These are phyloP conservation scores for Asarcornis scutulata DNA, from an alignment of 2,113 vertebrate species.

Conservation along the genomic window DNA sequence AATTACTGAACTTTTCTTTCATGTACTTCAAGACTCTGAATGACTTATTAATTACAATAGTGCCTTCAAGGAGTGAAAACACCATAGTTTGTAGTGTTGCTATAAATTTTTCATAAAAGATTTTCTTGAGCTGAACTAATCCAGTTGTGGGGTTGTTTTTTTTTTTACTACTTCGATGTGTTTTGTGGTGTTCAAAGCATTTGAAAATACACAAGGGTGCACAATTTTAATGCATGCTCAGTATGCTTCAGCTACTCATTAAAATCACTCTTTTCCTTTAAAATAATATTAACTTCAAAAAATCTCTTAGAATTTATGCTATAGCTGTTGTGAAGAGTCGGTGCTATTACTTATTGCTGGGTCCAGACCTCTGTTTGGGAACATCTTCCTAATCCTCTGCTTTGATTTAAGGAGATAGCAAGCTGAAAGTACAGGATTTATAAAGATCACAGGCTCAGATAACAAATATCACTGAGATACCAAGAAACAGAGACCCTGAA, in stretches of 20 bases:
- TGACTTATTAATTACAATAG: conserved; percentile 24
- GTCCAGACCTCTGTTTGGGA: not conserved
- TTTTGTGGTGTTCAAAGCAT: conserved; percentile 29
- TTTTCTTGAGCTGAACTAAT: conserved; percentile 30
- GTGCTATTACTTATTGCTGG: not conserved
- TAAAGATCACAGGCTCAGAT: not conserved
- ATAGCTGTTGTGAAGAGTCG: not conserved
- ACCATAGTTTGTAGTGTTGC: not conserved
- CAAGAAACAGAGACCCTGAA: not conserved
- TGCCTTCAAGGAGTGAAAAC: conserved; percentile 32
- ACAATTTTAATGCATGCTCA: conserved; percentile 41
- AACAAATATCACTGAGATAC: not conserved
- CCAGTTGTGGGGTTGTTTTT: not conserved
- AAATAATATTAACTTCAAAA: not conserved
- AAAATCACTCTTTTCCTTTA: not conserved
- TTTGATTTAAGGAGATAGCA: not conserved
- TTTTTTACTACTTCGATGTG: not conserved
- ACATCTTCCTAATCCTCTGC: not conserved
- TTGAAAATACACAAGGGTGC: conserved; percentile 56
- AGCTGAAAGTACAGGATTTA: not conserved
- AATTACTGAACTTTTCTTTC: conserved; percentile 37
- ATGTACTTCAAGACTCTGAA: conserved; percentile 7
- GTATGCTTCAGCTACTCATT: conserved; percentile 13
- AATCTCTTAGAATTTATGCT: not conserved
- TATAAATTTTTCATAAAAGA: conserved; percentile 35